A percentile compares a stretch with the other conserved stretches of the same genome.
Evolutionary conservation across 2,797 vertebrate species (phyloP).

Genomic region (Microchirus variegatus): DNA sequence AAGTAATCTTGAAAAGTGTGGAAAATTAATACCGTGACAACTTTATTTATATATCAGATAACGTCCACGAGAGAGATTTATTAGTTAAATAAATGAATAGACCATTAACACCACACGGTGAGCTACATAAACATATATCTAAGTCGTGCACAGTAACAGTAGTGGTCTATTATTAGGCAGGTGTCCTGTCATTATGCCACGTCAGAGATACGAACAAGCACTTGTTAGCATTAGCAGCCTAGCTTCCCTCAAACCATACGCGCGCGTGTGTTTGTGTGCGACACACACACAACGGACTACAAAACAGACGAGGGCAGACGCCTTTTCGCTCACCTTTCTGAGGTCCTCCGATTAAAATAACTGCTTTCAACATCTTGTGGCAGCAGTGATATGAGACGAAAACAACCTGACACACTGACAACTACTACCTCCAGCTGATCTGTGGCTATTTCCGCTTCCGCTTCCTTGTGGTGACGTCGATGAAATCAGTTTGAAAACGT

Average conservation of each 20-base stretch:
- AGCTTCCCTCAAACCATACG: conserved; percentile 9
- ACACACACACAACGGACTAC: neutral
- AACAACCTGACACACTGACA: neutral
- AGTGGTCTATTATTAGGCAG: neutral
- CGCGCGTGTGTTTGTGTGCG: too few species aligned
- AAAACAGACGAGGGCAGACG: rapidly evolving
- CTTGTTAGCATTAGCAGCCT: conserved; percentile 37
- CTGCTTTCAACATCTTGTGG: conserved; percentile 87
- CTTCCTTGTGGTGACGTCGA: conserved; percentile 34
- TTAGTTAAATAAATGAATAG: too few species aligned
- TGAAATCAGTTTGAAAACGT: conserved; percentile 13
- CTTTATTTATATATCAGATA: too few species aligned
- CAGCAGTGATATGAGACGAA: neutral
- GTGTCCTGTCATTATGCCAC: conserved; percentile 47
- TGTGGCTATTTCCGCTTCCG: conserved; percentile 19
- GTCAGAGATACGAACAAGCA: conserved; percentile 62
- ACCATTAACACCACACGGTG: too few species aligned
- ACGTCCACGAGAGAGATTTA: too few species aligned
- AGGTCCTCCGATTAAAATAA: conserved; percentile 93
- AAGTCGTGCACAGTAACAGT: too few species aligned
- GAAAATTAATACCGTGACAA: too few species aligned
- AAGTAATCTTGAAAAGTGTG: too few species aligned
- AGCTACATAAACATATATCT: too few species aligned
- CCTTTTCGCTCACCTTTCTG: conserved; percentile 87
- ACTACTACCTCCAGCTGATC: neutral